phyloP scores from a whole-genome alignment of 35 echinoderm and acorn worm genomes.

The Diadema setosum region DNA sequence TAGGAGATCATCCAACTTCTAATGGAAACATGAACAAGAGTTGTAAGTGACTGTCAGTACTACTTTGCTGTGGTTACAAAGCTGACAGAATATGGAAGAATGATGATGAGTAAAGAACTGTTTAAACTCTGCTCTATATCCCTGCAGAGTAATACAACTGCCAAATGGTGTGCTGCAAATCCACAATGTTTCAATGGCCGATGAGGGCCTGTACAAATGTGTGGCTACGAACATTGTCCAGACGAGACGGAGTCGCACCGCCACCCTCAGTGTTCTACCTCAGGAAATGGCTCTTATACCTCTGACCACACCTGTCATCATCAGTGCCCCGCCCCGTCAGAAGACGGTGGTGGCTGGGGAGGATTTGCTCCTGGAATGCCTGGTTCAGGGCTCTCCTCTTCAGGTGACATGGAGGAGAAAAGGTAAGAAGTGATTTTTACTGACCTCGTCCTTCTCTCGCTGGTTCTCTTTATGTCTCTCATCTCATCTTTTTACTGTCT shows the following conservation, averaged over 20 bases:
- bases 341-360: background rate
- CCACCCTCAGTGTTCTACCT: background rate
- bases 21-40: no score
- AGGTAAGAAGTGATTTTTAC: background rate
- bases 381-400: background rate
- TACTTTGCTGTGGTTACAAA: no score
- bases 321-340: background rate
- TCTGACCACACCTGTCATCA: background rate
- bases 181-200: background rate
- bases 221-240: background rate
- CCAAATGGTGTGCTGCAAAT: slow-evolving; percentile 1
- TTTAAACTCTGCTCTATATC: no score
- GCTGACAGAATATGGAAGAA: no score
- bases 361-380: background rate
- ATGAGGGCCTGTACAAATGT: slow-evolving; percentile 5
- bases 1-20: no score
- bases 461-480: no score
- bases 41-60: no score
- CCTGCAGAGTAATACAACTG: background rate
- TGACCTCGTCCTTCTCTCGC: no score
- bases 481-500: no score
- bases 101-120: no score
- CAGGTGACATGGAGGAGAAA: background rate
- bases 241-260: background rate
- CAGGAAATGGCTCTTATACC: background rate